Evolutionary conservation across 37 sponge, comb jelly and placozoan genomes (phyloP), one percentile per base, ranked within the genome.

Genomic region (Crambe crambe): DNA sequence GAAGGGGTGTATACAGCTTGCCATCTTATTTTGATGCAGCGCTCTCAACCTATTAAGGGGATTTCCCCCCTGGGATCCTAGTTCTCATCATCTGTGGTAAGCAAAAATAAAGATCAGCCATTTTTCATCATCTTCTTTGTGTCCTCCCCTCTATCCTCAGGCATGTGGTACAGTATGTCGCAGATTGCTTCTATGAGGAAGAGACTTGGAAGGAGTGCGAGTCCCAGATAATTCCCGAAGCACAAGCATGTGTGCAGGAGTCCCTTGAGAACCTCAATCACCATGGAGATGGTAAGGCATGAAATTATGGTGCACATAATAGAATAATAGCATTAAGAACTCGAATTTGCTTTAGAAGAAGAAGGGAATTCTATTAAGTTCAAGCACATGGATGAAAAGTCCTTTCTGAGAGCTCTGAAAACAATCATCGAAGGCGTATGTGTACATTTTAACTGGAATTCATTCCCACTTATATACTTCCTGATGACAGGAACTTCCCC

Each of bases 1-100:
- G 41, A 44, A 42, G 22, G 38, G 10, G 37, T 37, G 39, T 34
- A 5, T n/a, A n/a, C n/a, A n/a, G n/a, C n/a, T n/a, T n/a, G n/a
- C n/a, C n/a, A n/a, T 34, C 10, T 12, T 75, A 5, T 58, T 22
- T 18, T 60, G 1, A 23, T 65, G 17, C 78, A 90, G 90, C 6
- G 72, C 76, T 37, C 60, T 90, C 42, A 91, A 91, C 68, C 70
- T 86, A 56, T 51, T 76, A 3, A 42, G 83, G 40, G 83, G 34
- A 8, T 91, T 91, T 42, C 91, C 91, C 23, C 26, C 68, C 23
- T 91, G 91, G 91, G 77, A 86, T 20, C 75, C 83, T 34, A 64
- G 47, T 17, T 64, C 25, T 2, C 80, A 86, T 70, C 91, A 91
- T 38, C 32, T 91, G 2, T 91, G 83, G 91, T 75, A 74, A 32